These are phyloP conservation scores for Lerista edwardsae DNA, from an alignment of 2,797 vertebrate species.

Conservation along the genomic window DNA sequence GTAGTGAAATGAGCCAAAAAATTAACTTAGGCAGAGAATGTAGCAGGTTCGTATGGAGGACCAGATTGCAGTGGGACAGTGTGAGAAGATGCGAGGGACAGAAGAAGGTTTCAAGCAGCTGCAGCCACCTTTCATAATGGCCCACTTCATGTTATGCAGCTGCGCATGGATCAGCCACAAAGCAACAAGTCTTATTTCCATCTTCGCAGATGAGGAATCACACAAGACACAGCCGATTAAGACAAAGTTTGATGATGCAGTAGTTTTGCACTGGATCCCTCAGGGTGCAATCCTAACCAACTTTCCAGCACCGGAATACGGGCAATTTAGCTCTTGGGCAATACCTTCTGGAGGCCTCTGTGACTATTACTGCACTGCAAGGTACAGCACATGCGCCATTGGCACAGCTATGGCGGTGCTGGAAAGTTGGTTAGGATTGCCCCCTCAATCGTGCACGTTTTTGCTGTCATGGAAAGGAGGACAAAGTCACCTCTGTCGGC, in stretches of 20 bases:
- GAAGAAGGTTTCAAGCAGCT: slow-evolving; percentile 4
- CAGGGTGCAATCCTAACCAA: no score
- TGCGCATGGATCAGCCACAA: neutral
- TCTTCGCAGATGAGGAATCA: slow-evolving; percentile 18
- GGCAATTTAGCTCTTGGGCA: no score
- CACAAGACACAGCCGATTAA: neutral
- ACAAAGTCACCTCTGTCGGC: neutral
- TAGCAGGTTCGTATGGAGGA: neutral
- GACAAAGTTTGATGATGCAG: neutral
- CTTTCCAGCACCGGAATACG: no score
- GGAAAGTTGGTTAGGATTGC: no score
- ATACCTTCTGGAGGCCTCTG: no score
- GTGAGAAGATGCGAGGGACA: neutral
- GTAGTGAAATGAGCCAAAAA: slow-evolving; percentile 37
- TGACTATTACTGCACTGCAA: no score
- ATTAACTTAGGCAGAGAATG: neutral
- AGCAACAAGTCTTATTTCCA: neutral
- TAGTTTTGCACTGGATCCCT: slow-evolving; percentile 27
- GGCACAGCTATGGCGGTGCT: no score
- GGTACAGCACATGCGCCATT: no score
- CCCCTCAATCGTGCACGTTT: slow-evolving; percentile 13
- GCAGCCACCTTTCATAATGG: neutral
- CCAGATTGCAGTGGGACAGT: neutral
- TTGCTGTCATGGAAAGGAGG: neutral
- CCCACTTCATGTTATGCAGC: neutral